These are phyloP conservation scores for Aplysina aerophoba DNA, from an alignment of 37 sponge, comb jelly and placozoan genomes.

Conservation along the genomic window DNA sequence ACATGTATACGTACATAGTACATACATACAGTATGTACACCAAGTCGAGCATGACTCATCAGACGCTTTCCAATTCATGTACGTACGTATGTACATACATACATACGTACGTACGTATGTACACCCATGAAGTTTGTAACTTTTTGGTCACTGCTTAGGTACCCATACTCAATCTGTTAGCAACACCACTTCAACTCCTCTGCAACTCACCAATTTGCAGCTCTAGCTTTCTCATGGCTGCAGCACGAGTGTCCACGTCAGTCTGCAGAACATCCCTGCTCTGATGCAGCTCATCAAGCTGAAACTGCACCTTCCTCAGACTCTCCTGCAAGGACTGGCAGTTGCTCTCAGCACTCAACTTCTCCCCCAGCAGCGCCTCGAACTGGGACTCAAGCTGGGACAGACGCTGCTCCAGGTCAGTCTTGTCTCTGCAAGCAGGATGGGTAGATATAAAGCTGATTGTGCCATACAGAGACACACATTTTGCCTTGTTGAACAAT, in stretches of 20 bases:
- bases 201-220: not conserved
- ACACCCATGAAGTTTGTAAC: too few relatives aligned
- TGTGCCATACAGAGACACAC: too few relatives aligned
- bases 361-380: slow-evolving; percentile 39
- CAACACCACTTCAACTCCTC: too few relatives aligned
- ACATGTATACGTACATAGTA: not conserved
- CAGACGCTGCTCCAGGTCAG: slow-evolving; percentile 42
- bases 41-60: too few relatives aligned
- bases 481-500: too few relatives aligned
- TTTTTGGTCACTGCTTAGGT: too few relatives aligned
- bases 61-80: too few relatives aligned
- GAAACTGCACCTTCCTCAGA: slow-evolving; percentile 42
- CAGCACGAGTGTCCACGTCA: slow-evolving; percentile 27
- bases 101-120: too few relatives aligned
- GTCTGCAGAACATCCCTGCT: slow-evolving; percentile 37
- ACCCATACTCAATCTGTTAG: too few relatives aligned
- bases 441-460: not conserved
- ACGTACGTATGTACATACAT: not conserved
- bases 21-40: too few relatives aligned
- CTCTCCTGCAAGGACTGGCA: slow-evolving; percentile 42
- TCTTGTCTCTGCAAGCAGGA: slow-evolving; percentile 29
- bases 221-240: not conserved
- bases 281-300: slow-evolving; percentile 38
- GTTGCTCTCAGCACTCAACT: slow-evolving; percentile 19
- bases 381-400: slow-evolving; percentile 10